Conservation (phyloP, 2,113 vertebrate genomes). For the Sminthopsis crassicaudata region DNA sequence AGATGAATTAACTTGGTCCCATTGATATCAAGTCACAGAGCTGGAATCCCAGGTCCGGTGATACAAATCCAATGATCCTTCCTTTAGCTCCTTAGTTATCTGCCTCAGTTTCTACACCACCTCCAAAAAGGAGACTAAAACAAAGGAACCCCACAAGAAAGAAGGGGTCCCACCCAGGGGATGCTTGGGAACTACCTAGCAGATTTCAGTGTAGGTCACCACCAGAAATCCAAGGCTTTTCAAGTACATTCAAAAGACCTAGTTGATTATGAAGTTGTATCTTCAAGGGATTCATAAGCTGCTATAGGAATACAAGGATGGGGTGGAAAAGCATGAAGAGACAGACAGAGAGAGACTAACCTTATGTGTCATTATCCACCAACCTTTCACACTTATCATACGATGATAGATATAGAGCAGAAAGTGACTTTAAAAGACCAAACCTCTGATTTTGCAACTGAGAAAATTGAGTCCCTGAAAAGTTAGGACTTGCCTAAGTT, state of each 20-base stretch:
- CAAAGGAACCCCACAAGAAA: neutral
- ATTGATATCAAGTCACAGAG: neutral
- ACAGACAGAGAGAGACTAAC: neutral
- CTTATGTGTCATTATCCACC: neutral
- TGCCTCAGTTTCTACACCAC: neutral
- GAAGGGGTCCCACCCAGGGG: neutral
- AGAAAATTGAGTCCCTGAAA: neutral
- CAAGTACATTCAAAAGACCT: neutral
- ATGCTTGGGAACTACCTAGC: neutral
- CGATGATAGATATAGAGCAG: neutral
- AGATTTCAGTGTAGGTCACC: neutral
- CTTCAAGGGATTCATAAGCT: neutral
- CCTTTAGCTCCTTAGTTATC: neutral
- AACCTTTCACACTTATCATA: neutral
- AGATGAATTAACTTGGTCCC: neutral
- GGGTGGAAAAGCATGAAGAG: neutral
- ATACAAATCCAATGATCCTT: neutral
- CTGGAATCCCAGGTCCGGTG: neutral
- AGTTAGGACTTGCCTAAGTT: neutral
- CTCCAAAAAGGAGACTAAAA: neutral
- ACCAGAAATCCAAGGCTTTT: neutral
- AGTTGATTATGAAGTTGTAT: neutral
- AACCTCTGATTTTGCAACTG: neutral
- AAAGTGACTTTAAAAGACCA: neutral
- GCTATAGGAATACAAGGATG: neutral